Base-by-base conservation (phyloP, 2,888 invertebrate genomes). In the Griposia aprilina region DNA sequence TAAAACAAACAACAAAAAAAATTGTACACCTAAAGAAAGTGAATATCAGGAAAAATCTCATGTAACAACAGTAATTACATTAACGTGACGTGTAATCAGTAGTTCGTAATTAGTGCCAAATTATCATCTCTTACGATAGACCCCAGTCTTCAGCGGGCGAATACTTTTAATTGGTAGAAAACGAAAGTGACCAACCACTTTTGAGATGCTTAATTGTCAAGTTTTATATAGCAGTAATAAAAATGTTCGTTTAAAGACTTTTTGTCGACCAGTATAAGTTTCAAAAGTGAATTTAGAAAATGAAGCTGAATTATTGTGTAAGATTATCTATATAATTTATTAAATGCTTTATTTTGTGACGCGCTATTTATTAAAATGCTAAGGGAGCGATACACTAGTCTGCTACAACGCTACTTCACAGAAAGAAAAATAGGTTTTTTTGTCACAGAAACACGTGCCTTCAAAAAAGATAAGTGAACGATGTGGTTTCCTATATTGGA, bases 101-200 rank as follows among this genome's bases (percentile, higher is more conserved):
- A 71, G 68, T 73, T 67, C 63, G 65, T 83, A 88, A 89, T 89
- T 83, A 88, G 77, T 71, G 75, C 74, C 66, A 79, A 89, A 88
- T 88, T 89, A 90, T 89, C 75, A 87, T 84, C 66, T 77, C 15
- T 84, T 74, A 82, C 74, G 66, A 75, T 74, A 75, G 60, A 26
- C 50, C 45, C 36, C 71, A 52, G 77, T 76, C 83, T 83, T 63
- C 77, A 87, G 71, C 62, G 52, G 80, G 81, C 81, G 83, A 81
- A 84, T 76, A 86, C 69, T 88, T 90, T 90, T 91, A 91, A 91
- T 90, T 88, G 90, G 90, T 70, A 78, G 82, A 91, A 91, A 91
- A 89, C 48, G 91, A 91, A 91, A 91, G 91, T 87, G n/a, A 20
- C 52, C 65, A 78, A n/a, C 36, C 11, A 74, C 73, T 65, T 65